Conservation (phyloP, 2,797 vertebrate species). For the Paramormyrops hopkinsi region DNA sequence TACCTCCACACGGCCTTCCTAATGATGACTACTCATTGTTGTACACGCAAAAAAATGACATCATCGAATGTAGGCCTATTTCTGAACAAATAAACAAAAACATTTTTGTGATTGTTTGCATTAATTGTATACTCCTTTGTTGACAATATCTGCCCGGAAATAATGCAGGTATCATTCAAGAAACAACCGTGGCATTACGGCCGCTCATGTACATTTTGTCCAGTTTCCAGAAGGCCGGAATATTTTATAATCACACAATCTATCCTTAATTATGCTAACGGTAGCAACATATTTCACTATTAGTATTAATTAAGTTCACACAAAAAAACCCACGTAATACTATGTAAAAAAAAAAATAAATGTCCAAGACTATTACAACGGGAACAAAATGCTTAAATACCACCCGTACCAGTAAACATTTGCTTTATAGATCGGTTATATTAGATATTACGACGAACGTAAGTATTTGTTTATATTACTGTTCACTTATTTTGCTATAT, state of each 20-base stretch:
- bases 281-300: not conserved
- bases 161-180: not conserved
- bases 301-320: not conserved
- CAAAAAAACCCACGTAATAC: not conserved
- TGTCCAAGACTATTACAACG: not conserved
- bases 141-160: not conserved
- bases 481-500: not conserved
- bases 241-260: not conserved
- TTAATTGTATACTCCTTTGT: not conserved
- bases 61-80: slow-evolving; percentile 41
- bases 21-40: slow-evolving; percentile 44
- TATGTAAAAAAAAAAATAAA: not conserved
- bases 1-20: slow-evolving; percentile 35
- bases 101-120: not conserved
- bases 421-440: not conserved
- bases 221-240: not conserved
- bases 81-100: slow-evolving; percentile 47
- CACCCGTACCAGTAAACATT: not conserved
- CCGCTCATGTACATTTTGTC: not conserved
- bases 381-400: not conserved
- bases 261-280: not conserved
- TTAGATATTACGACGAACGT: not conserved
- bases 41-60: slow-evolving; percentile 42
- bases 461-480: not conserved
- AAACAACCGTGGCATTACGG: not conserved